Conservation (phyloP, 2,113 vertebrate species). For the Otocyon megalotis region DNA sequence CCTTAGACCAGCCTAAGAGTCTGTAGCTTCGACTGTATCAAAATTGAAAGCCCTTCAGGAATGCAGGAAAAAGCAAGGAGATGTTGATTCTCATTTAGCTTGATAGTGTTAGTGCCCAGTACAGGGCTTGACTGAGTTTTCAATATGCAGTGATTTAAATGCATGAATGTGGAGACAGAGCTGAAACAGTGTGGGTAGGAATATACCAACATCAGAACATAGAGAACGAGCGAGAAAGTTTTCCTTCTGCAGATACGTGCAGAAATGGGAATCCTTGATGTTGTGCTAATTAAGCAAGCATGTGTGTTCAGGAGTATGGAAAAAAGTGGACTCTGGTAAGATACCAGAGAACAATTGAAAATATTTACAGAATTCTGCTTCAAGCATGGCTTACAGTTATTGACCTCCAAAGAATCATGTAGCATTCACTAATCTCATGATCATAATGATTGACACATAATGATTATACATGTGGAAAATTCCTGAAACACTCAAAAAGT, state of each 20-base stretch:
- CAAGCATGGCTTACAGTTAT: not conserved
- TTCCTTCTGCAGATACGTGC: not conserved
- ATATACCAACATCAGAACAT: not conserved
- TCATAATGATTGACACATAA: not conserved
- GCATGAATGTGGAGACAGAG: not conserved
- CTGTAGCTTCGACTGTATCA: not conserved
- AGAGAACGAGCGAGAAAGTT: not conserved
- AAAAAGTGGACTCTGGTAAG: not conserved
- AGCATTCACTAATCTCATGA: not conserved
- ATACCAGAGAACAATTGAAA: not conserved
- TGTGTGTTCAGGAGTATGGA: not conserved
- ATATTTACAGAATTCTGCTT: conserved; percentile 20
- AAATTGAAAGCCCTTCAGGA: not conserved
- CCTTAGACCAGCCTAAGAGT: not conserved
- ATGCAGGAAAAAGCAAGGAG: not conserved
- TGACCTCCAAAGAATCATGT: conserved; percentile 28
- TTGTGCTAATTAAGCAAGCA: not conserved
- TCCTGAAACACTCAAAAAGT: not conserved
- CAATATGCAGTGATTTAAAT: not conserved
- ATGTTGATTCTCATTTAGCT: not conserved
- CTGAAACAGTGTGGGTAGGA: not conserved
- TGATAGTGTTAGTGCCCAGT: not conserved
- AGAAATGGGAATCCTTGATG: not conserved
- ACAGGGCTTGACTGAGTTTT: not conserved
- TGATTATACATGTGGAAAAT: not conserved